phyloP scores from a whole-genome alignment of 2,888 invertebrate genomes.

The Caenorhabditis sinica region DNA sequence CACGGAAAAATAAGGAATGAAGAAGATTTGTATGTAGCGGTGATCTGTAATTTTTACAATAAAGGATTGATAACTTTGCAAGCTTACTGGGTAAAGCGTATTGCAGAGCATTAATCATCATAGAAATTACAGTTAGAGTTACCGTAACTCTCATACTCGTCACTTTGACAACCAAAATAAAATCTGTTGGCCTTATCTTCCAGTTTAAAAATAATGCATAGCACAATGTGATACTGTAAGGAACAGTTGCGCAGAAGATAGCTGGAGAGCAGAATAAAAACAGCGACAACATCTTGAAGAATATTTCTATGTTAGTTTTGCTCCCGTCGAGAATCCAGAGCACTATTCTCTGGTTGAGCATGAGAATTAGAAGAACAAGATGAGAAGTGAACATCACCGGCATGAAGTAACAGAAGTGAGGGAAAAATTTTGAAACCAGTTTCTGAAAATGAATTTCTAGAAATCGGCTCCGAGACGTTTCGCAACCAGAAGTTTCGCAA shows the following conservation, averaged over 20 bases:
- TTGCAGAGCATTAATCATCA: background rate
- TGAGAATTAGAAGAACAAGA: background rate
- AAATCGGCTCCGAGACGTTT: too few relatives aligned
- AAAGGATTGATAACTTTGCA: too few relatives aligned
- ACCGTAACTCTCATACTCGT: background rate
- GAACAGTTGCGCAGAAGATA: background rate
- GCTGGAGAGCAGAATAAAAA: background rate
- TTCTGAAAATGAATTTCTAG: too few relatives aligned
- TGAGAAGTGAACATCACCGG: constrained; percentile 1
- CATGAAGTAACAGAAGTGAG: constrained; percentile 4
- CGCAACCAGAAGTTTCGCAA: too few relatives aligned
- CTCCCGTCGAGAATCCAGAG: too few relatives aligned
- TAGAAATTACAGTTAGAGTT: background rate
- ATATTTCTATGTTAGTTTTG: background rate
- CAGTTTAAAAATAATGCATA: constrained; percentile 17
- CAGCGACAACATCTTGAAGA: background rate
- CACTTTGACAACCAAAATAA: background rate
- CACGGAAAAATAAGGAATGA: too few relatives aligned
- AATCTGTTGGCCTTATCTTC: background rate
- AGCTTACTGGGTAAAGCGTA: too few relatives aligned
- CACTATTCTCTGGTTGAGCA: too few relatives aligned
- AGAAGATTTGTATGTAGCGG: background rate
- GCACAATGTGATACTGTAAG: background rate
- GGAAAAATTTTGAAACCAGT: background rate
- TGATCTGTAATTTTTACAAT: too few relatives aligned